Evolutionary conservation across 2,888 invertebrate genomes (phyloP).

Genomic region (Nymphalis urticae): DNA sequence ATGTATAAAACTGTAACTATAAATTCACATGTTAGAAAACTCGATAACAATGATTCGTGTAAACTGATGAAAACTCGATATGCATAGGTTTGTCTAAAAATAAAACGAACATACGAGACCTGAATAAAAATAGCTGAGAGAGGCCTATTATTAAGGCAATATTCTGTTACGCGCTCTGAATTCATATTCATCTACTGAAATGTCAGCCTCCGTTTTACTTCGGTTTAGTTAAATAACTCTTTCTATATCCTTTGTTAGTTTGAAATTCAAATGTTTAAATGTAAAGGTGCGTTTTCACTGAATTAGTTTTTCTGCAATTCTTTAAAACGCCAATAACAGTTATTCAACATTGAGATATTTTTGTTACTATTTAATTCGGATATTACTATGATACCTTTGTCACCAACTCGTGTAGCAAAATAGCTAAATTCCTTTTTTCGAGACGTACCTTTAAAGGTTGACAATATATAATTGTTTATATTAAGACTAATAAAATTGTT

Average conservation of each 20-base stretch:
- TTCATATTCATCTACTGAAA: constrained; percentile 58
- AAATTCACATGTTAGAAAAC: constrained; percentile 28
- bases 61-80: constrained; percentile 42
- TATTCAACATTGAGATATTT: no score
- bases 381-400: no score
- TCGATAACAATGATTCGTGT: constrained; percentile 23
- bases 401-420: no score
- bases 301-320: no score
- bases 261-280: constrained; percentile 1
- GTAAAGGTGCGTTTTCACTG: no score
- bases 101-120: constrained; percentile 62
- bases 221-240: constrained; percentile 23
- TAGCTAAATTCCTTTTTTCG: no score
- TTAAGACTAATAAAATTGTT: no score
- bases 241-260: constrained; percentile 2
- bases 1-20: constrained; percentile 14
- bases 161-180: constrained; percentile 62
- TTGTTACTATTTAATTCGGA: no score
- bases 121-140: constrained; percentile 43
- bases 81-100: constrained; percentile 64
- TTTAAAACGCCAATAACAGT: no score
- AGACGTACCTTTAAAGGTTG: no score
- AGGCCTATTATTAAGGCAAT: constrained; percentile 72
- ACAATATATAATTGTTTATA: no score
- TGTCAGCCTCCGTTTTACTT: constrained; percentile 38